A percentile compares a stretch with the other conserved stretches of the same genome.
phyloP scores from a whole-genome alignment of 2,113 vertebrate genomes.

The Gila orcuttii region DNA sequence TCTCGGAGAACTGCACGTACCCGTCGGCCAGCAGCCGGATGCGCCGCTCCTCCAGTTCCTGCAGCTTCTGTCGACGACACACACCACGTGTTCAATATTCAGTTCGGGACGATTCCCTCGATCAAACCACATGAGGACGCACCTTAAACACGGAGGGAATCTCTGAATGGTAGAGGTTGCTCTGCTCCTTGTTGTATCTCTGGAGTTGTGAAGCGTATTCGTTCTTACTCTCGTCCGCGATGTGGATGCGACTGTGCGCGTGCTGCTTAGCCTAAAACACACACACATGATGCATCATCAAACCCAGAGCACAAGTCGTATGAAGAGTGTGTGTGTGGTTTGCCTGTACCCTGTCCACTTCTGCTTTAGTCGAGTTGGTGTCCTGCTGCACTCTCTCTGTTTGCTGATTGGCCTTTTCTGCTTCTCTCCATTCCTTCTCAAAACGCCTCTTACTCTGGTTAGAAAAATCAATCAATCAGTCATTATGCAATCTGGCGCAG shows the following conservation, averaged over 20 bases:
- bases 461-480: neutral
- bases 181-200: slow-evolving; percentile 87
- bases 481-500: too few relatives aligned
- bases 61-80: slow-evolving; percentile 82
- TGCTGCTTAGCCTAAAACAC: slow-evolving; percentile 79
- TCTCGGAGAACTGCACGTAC: slow-evolving; percentile 90
- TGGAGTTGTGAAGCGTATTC: slow-evolving; percentile 85
- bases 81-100: neutral
- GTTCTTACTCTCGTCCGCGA: slow-evolving; percentile 85
- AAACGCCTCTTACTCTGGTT: slow-evolving; percentile 83
- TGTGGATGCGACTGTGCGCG: slow-evolving; percentile 76
- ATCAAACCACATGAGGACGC: slow-evolving; percentile 55
- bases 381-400: slow-evolving; percentile 81
- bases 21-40: slow-evolving; percentile 86
- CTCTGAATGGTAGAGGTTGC: slow-evolving; percentile 79
- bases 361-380: slow-evolving; percentile 75
- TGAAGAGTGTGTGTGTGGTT: neutral
- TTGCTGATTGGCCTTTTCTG: slow-evolving; percentile 82
- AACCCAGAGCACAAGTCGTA: too few relatives aligned
- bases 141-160: slow-evolving; percentile 85
- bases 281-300: slow-evolving; percentile 2
- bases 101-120: neutral
- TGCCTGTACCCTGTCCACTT: slow-evolving; percentile 83
- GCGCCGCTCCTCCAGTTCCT: slow-evolving; percentile 92
- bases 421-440: slow-evolving; percentile 85